Percentiles rank a stretch among this genome's conserved stretches.
phyloP scores from a whole-genome alignment of 2,113 vertebrate genomes.

The Burhinus bistriatus region DNA sequence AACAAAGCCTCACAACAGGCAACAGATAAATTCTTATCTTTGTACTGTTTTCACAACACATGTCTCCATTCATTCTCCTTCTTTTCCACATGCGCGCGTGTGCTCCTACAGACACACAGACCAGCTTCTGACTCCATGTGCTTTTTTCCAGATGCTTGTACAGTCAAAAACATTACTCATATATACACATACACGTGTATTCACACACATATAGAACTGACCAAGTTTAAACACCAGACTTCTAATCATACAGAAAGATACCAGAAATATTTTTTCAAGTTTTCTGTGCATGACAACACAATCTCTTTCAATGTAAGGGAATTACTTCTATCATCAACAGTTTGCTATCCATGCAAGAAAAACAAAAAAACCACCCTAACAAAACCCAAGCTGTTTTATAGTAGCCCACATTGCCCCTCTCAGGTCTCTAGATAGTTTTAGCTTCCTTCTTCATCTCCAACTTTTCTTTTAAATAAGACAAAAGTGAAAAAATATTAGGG shows the following conservation, averaged over 20 bases:
- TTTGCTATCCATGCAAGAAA: not conserved
- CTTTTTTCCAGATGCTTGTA: not conserved
- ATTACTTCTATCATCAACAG: not conserved
- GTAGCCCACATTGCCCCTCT: not conserved
- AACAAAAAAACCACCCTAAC: not conserved
- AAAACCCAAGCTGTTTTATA: not conserved
- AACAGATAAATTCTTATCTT: not conserved
- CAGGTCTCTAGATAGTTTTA: not conserved
- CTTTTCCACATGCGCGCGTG: not conserved
- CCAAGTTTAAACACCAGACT: not conserved
- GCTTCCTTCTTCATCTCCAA: not conserved
- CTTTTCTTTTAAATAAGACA: not conserved
- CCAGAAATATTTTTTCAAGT: not conserved
- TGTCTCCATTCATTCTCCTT: not conserved
- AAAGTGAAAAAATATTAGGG: not conserved
- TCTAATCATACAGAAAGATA: not conserved
- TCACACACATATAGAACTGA: accelerated
- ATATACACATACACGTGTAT: accelerated
- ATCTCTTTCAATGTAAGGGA: not conserved
- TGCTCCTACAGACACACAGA: not conserved
- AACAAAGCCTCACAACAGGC: not conserved
- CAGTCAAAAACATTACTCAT: not conserved
- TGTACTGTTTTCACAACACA: not conserved
- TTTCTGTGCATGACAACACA: not conserved
- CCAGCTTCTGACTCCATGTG: not conserved